Evolutionary conservation across 2,888 invertebrate species (phyloP).

Genomic region (Nematopogon swammerdamellus): DNA sequence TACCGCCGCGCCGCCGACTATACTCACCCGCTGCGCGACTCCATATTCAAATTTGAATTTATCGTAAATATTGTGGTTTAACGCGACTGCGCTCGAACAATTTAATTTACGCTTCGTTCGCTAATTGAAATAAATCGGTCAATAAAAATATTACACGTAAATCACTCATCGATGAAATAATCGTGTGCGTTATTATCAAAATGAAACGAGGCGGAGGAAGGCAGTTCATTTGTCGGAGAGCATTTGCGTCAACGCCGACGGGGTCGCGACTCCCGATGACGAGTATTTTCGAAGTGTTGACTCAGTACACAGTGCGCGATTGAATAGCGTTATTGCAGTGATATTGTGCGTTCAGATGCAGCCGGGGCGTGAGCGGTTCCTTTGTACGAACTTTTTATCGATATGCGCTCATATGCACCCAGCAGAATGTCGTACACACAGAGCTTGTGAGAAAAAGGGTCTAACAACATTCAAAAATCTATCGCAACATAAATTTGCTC

Average conservation of each 20-base stretch:
- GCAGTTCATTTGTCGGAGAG: neutral
- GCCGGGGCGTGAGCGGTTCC: too few species aligned
- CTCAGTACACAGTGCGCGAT: too few species aligned
- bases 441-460: too few species aligned
- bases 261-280: too few species aligned
- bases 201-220: neutral
- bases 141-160: slow-evolving; percentile 37
- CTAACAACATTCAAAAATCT: too few species aligned
- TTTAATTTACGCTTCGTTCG: slow-evolving; percentile 51
- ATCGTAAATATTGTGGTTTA: slow-evolving; percentile 56
- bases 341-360: too few species aligned
- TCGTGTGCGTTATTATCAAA: neutral
- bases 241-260: neutral
- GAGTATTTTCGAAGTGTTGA: too few species aligned
- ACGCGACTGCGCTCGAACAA: slow-evolving; percentile 52
- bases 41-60: slow-evolving; percentile 46
- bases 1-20: slow-evolving; percentile 8
- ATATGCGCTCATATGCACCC: too few species aligned
- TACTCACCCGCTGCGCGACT: slow-evolving; percentile 30
- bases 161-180: neutral
- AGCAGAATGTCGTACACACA: too few species aligned
- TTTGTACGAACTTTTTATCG: too few species aligned
- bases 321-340: too few species aligned
- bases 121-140: slow-evolving; percentile 53
- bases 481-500: too few species aligned